These are phyloP conservation scores for Nymphalis polychloros DNA, from an alignment of 2,888 invertebrate genomes.

Conservation along the genomic window DNA sequence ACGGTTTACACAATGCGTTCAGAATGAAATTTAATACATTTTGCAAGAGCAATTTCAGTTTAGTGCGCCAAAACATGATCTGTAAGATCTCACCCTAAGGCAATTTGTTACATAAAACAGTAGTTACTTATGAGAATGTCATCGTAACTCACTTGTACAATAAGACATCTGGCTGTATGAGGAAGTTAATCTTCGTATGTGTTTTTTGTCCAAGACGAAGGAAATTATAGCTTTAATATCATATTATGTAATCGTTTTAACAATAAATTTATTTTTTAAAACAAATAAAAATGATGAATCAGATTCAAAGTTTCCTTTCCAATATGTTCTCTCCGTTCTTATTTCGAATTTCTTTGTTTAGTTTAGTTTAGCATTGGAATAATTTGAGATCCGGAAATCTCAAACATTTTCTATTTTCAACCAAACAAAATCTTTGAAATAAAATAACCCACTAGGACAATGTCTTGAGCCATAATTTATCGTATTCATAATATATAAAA, in stretches of 20 bases:
- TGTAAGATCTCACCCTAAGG: slow-evolving; percentile 24
- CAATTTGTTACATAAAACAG: slow-evolving; percentile 39
- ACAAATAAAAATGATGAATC: too few species aligned
- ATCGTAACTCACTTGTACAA: slow-evolving; percentile 37
- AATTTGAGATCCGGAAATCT: too few species aligned
- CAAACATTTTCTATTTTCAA: too few species aligned
- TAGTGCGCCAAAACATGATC: slow-evolving; percentile 14
- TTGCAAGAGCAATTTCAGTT: slow-evolving; percentile 5
- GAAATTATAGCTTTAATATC: slow-evolving; percentile 15
- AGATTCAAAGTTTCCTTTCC: too few species aligned
- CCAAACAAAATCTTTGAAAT: too few species aligned
- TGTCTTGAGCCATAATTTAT: too few species aligned
- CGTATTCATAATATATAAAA: too few species aligned
- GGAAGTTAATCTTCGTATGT: slow-evolving; percentile 32
- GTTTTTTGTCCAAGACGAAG: slow-evolving; percentile 20
- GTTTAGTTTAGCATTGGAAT: too few species aligned
- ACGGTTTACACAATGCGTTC: not conserved
- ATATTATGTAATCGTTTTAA: not conserved
- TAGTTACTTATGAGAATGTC: slow-evolving; percentile 40
- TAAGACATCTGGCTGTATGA: slow-evolving; percentile 31
- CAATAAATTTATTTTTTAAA: not conserved
- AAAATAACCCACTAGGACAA: too few species aligned
- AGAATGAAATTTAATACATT: not conserved
- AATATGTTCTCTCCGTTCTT: too few species aligned
- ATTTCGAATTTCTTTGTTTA: too few species aligned